Percentiles rank a stretch among this genome's conserved stretches.
phyloP scores from a whole-genome alignment of 2,797 vertebrate genomes.

The Crypturellus tataupa region DNA sequence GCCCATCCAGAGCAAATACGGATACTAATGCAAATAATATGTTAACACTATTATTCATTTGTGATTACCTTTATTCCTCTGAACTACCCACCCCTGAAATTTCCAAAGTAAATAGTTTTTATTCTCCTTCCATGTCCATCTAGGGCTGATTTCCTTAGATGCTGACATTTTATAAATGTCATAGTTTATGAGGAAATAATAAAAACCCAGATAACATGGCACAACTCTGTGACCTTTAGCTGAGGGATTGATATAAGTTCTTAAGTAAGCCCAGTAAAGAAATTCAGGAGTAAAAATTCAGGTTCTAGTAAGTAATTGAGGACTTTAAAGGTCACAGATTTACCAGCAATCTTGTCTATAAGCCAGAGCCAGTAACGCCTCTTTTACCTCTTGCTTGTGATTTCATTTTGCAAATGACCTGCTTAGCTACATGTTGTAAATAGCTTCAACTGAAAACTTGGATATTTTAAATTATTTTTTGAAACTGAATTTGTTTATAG shows the following conservation, averaged over 20 bases:
- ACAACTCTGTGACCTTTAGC: constrained; percentile 77
- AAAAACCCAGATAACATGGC: constrained; percentile 70
- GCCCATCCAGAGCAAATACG: not conserved
- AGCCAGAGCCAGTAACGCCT: not conserved
- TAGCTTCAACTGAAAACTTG: not conserved
- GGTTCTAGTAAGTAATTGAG: constrained; percentile 73
- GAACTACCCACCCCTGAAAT: not conserved
- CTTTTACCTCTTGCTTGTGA: not conserved
- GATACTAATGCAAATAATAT: not conserved
- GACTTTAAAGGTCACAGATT: constrained; percentile 75
- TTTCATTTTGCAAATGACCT: constrained; percentile 5
- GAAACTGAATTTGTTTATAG: not conserved
- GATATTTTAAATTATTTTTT: not conserved
- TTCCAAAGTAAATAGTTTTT: constrained; percentile 11
- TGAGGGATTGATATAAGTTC: constrained; percentile 66
- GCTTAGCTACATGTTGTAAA: not conserved
- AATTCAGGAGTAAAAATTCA: constrained; percentile 70
- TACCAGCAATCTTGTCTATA: constrained; percentile 54
- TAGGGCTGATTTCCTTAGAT: constrained; percentile 46
- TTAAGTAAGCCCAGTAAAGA: constrained; percentile 67
- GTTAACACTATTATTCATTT: not conserved
- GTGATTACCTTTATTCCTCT: not conserved
- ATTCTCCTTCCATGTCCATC: constrained; percentile 11
- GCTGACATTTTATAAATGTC: constrained; percentile 81
- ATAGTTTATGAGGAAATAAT: constrained; percentile 79